Percentiles rank a stretch among this genome's conserved stretches.
Evolutionary conservation across 53 echinoderm and acorn worm species (phyloP).

Genomic region (Crossaster papposus): DNA sequence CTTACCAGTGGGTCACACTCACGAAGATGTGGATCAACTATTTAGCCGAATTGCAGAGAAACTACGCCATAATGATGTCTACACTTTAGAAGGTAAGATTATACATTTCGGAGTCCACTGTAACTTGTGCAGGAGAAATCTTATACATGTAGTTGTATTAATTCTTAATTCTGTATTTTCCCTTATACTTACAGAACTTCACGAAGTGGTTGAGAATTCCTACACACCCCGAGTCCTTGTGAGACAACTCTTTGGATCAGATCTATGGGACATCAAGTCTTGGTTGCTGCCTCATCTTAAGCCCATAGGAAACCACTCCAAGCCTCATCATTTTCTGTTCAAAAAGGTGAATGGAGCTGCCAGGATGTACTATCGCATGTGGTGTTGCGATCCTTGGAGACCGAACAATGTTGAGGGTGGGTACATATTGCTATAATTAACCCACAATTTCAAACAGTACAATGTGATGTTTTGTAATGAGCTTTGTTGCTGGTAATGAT

Average conservation of each 20-base stretch:
- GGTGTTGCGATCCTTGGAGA: constrained; percentile 23
- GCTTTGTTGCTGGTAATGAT: too few relatives aligned
- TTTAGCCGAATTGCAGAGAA: constrained; percentile 41
- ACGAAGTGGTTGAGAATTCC: background rate
- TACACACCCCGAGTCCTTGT: constrained; percentile 2
- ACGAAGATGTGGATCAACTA: constrained; percentile 57
- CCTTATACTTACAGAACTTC: background rate
- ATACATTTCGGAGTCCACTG: too few relatives aligned
- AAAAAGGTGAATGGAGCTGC: background rate
- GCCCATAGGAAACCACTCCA: constrained; percentile 28
- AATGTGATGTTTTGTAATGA: too few relatives aligned
- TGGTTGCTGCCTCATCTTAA: constrained; percentile 35
- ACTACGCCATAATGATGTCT: constrained; percentile 7
- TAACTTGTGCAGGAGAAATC: too few relatives aligned
- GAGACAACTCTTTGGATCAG: constrained; percentile 4
- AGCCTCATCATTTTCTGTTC: constrained; percentile 53
- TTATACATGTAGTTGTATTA: background rate
- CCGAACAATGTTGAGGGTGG: constrained; percentile 12
- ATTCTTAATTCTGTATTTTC: background rate
- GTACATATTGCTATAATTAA: too few relatives aligned
- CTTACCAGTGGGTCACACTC: constrained; percentile 49
- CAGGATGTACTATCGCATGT: constrained; percentile 11
- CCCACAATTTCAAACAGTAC: too few relatives aligned
- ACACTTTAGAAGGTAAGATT: constrained; percentile 15
- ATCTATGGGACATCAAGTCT: constrained; percentile 36